A percentile compares a stretch with the other conserved stretches of the same genome.
Evolutionary conservation across 2,888 invertebrate species (phyloP).

Genomic region (Melipona beecheii): DNA sequence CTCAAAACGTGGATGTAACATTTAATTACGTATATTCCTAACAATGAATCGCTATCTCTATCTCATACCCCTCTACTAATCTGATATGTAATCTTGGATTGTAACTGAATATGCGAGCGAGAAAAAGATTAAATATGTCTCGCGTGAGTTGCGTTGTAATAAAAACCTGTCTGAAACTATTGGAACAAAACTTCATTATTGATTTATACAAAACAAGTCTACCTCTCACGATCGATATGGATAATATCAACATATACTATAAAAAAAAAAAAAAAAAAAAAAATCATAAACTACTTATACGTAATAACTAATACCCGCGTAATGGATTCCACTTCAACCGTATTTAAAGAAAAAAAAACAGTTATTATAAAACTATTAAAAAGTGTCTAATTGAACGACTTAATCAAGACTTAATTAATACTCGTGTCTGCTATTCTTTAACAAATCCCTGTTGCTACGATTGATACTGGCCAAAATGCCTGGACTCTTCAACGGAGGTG

Average conservation of each 20-base stretch:
- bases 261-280: background rate
- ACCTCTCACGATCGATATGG: background rate
- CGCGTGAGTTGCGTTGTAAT: background rate
- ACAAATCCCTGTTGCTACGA: constrained; percentile 92
- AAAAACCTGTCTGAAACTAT: background rate
- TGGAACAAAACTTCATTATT: constrained; percentile 4
- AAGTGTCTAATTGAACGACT: background rate
- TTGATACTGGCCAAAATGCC: constrained; percentile 94
- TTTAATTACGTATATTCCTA: constrained; percentile 18
- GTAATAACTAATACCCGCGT: background rate
- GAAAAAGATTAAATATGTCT: background rate
- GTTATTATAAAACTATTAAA: background rate
- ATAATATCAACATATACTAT: constrained; percentile 3
- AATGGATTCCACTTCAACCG: background rate
- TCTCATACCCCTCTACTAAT: constrained; percentile 15
- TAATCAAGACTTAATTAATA: constrained; percentile 36
- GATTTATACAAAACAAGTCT: background rate
- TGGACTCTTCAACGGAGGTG: constrained; percentile 92
- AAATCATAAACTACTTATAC: background rate
- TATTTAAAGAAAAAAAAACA: background rate
- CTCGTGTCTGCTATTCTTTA: constrained; percentile 85
- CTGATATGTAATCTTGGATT: constrained; percentile 55
- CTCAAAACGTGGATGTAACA: background rate
- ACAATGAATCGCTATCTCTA: constrained; percentile 13
- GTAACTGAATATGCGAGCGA: constrained; percentile 7